Evolutionary conservation across 2,113 vertebrate species (phyloP).

Genomic region (Hiodon tergisus): DNA sequence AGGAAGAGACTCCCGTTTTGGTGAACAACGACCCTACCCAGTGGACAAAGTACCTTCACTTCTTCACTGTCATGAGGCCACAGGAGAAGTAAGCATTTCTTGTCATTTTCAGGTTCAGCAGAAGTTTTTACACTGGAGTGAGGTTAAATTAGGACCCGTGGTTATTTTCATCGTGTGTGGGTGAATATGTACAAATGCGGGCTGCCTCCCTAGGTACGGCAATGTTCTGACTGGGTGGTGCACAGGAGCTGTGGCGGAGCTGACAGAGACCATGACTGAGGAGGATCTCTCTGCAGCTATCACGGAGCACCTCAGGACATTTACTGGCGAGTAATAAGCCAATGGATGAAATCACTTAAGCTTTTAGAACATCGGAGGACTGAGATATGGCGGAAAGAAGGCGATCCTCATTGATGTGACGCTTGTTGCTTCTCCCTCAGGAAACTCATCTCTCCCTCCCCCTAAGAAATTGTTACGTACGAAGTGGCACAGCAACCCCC

Average conservation of each 20-base stretch:
- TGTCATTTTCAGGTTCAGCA: not conserved
- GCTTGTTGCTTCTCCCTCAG: conserved; percentile 20
- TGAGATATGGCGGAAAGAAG: not conserved
- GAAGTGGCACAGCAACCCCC: conserved; percentile 37
- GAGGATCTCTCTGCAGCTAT: conserved; percentile 33
- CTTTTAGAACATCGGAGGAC: not conserved
- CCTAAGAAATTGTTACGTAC: conserved; percentile 36
- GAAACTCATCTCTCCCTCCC: conserved; percentile 32
- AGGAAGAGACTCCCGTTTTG: conserved; percentile 31
- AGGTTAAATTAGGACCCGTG: not conserved
- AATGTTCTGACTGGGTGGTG: conserved; percentile 40
- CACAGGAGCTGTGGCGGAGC: conserved; percentile 31
- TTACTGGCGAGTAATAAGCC: conserved; percentile 32
- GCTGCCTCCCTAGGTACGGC: conserved; percentile 31
- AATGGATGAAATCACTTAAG: not conserved
- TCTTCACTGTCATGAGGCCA: conserved; percentile 38
- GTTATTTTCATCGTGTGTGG: not conserved
- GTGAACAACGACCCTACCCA: conserved; percentile 18
- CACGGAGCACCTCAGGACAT: conserved; percentile 35
- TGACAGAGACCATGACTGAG: conserved; percentile 38
- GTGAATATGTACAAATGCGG: not conserved
- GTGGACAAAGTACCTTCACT: conserved; percentile 32
- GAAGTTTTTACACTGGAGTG: too few species aligned
- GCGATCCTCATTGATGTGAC: not conserved
- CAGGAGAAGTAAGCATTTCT: conserved; percentile 32